Percentiles rank a stretch among this genome's conserved stretches.
These are phyloP conservation scores for Scytalopus superciliaris DNA, from an alignment of 2,113 vertebrate genomes.

Conservation along the genomic window DNA sequence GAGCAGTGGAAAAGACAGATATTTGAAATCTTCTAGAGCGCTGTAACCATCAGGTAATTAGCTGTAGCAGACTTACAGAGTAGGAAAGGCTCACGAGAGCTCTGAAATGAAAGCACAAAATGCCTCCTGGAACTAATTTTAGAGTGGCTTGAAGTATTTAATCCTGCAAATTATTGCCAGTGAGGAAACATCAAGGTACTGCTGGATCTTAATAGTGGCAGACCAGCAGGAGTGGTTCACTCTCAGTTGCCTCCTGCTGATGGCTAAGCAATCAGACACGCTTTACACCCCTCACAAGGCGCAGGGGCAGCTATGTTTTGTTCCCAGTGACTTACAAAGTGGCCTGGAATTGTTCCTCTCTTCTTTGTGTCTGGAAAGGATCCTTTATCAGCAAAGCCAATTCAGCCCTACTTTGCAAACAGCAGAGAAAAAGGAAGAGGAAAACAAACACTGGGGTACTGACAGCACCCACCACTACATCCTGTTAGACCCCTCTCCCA, in stretches of 20 bases:
- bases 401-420: not conserved
- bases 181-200: slow-evolving; percentile 44
- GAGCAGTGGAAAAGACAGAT: slow-evolving; percentile 37
- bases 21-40: slow-evolving; percentile 15
- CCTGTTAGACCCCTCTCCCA: not conserved
- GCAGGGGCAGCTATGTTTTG: not conserved
- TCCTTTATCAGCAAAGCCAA: not conserved
- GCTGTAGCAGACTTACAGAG: slow-evolving; percentile 33
- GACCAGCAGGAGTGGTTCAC: slow-evolving; percentile 21
- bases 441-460: not conserved
- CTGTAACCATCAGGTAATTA: slow-evolving; percentile 53
- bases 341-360: not conserved
- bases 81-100: slow-evolving; percentile 41
- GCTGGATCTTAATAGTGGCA: slow-evolving; percentile 13
- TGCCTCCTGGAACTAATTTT: slow-evolving; percentile 60
- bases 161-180: slow-evolving; percentile 62
- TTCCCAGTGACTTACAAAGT: not conserved
- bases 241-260: slow-evolving; percentile 29
- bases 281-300: not conserved
- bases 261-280: not conserved
- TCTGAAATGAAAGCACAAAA: slow-evolving; percentile 51
- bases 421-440: not conserved
- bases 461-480: not conserved
- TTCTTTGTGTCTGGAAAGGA: not conserved
- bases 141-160: slow-evolving; percentile 55